These are phyloP conservation scores for Trachelus tabidus DNA, from an alignment of 2,888 invertebrate species.

Conservation along the genomic window DNA sequence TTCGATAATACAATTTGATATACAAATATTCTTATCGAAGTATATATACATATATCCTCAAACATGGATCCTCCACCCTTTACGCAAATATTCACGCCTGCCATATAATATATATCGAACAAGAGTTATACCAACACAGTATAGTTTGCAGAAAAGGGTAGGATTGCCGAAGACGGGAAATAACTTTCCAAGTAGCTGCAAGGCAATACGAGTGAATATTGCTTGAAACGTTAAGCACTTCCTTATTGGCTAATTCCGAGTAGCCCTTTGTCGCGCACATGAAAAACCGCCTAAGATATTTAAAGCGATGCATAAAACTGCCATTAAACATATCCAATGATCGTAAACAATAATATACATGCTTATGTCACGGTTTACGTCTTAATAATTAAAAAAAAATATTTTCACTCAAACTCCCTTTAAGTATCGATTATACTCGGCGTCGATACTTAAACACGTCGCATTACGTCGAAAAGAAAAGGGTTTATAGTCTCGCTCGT, in stretches of 20 bases:
- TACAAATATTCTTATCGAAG: not conserved
- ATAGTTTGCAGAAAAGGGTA: not conserved
- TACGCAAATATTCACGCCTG: not conserved
- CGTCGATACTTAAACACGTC: not conserved
- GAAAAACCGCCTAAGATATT: not conserved
- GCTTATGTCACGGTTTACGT: not conserved
- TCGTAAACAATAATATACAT: not conserved
- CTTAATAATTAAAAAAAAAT: not conserved
- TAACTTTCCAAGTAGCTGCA: conserved; percentile 38
- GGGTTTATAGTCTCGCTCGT: not conserved
- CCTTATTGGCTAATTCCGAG: conserved; percentile 12
- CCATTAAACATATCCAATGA: not conserved
- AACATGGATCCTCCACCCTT: not conserved
- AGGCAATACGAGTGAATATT: conserved; percentile 37
- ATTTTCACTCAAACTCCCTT: not conserved
- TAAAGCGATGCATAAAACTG: not conserved
- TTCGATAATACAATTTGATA: not conserved
- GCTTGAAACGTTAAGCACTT: conserved; percentile 25
- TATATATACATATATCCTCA: not conserved
- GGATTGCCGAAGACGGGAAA: conserved; percentile 27
- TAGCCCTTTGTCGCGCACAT: not conserved
- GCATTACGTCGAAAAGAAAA: not conserved
- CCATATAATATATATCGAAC: not conserved
- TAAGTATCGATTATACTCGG: not conserved
- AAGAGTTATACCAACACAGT: not conserved